Evolutionary conservation across 2,888 invertebrate species (phyloP), one percentile per base, ranked within the genome.

Genomic region (Tridacna crocea): DNA sequence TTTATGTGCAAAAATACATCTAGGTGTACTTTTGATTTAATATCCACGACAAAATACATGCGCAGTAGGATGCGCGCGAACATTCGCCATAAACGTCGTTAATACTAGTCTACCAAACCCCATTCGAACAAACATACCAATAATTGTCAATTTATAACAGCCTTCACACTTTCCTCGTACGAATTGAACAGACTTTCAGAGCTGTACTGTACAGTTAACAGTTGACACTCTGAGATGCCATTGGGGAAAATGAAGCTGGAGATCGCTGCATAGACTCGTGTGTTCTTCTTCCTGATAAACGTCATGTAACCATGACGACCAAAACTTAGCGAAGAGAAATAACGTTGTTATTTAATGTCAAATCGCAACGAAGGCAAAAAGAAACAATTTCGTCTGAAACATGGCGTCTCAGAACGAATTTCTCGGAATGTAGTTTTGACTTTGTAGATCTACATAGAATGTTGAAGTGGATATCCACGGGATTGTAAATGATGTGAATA

Each of bases 271-370:
- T 80, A 85, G 80, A 82, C 77, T 80, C 78, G 68, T 76, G 82
- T 85, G 82, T 75, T 79, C 72, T 77, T 84, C 81, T 79, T 80
- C 80, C 83, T 82, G 73, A 79, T 80, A 82, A 86, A 88, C 87
- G 88, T 85, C 88, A 88, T 84, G 85, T 88, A 75, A 19, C 88
- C 79, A 83, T 88, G 80, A 77, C 76, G 86, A 88, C 88, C 72
- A 74, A 82, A 82, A 76, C 80, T 79, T 75, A 77, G 82, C 70
- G 78, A 78, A 61, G 77, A 82, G 80, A 83, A 82, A 79, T 72
- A 81, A 73, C 63, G 77, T 74, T 74, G 61, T 76, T 82, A 65
- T 63, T 65, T 78, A 66, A 73, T 61, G 66, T 77, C 72, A 74
- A 74, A 61, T 61, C 60, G 27, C 55, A 58, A 58, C 47, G 61